phyloP scores from a whole-genome alignment of 2,888 invertebrate species.

The Drosophila hamatofila region DNA sequence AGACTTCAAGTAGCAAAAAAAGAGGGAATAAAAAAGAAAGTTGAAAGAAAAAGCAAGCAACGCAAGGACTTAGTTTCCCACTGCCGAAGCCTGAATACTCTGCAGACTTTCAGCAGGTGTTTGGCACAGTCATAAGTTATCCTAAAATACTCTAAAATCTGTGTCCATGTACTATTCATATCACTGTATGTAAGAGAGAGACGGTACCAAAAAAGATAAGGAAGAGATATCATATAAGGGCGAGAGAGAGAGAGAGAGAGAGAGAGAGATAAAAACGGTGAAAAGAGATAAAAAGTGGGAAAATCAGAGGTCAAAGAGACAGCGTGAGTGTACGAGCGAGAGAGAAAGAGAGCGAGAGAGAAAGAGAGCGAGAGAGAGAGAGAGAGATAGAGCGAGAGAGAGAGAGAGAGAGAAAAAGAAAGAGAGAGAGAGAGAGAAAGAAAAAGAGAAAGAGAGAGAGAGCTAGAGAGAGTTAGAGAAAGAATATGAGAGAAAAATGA shows the following conservation, averaged over 20 bases:
- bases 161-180: neutral
- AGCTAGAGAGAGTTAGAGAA: too few relatives aligned
- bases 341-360: too few relatives aligned
- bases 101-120: neutral
- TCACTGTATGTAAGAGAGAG: too few relatives aligned
- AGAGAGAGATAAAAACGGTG: neutral
- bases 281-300: neutral
- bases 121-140: neutral
- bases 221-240: too few relatives aligned
- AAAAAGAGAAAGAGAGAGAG: neutral
- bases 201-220: neutral
- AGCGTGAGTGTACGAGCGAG: too few relatives aligned
- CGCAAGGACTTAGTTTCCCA: neutral
- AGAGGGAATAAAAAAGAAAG: constrained; percentile 1
- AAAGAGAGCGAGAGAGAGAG: too few relatives aligned
- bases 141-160: neutral
- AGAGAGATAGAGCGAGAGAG: too few relatives aligned
- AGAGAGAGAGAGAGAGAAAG: neutral
- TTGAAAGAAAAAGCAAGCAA: neutral
- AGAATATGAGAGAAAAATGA: neutral
- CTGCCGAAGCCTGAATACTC: constrained; percentile 4
- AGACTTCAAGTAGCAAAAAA: constrained; percentile 13
- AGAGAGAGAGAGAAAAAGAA: neutral
- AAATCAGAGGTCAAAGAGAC: too few relatives aligned
- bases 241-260: neutral